Conservation (phyloP, 2,113 vertebrate genomes). For the Ornithorhynchus anatinus region DNA sequence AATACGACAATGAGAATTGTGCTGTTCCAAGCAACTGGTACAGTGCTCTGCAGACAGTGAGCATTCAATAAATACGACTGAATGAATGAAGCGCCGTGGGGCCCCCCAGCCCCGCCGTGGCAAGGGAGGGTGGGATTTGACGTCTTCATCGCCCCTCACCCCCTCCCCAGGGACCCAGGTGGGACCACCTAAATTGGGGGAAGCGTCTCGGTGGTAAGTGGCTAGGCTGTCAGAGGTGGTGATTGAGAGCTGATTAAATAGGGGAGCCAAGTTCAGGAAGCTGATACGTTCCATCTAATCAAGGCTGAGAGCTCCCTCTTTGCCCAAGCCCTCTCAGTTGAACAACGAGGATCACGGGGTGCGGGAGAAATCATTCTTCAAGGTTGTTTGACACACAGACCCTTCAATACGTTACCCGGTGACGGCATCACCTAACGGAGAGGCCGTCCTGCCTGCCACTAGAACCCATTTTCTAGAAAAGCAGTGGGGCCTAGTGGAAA, state of each 20-base stretch:
- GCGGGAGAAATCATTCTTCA: conserved; percentile 63
- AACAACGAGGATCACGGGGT: conserved; percentile 51
- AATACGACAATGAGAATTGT: no score
- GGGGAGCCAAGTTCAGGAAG: conserved; percentile 65
- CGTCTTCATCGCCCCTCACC: no score
- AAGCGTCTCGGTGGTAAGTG: conserved; percentile 33
- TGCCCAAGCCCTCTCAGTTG: conserved; percentile 58
- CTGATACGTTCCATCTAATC: conserved; percentile 62
- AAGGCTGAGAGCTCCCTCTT: conserved; percentile 65
- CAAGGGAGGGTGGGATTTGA: no score
- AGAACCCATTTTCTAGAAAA: no score
- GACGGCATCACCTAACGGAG: conserved; percentile 38
- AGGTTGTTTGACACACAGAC: conserved; percentile 52
- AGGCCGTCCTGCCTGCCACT: conserved; percentile 38
- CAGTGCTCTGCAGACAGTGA: no score
- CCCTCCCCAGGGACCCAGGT: conserved; percentile 31
- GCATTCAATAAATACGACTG: no score
- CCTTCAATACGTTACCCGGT: conserved; percentile 50
- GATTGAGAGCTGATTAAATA: conserved; percentile 63
- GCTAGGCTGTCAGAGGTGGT: conserved; percentile 54
- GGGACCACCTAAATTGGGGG: conserved; percentile 38
- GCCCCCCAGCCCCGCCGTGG: no score
- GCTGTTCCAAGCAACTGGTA: no score
- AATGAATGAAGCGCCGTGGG: no score
- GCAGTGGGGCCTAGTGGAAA: no score